Conservation (phyloP, 2,113 vertebrate genomes). For the Dasyurus viverrinus region DNA sequence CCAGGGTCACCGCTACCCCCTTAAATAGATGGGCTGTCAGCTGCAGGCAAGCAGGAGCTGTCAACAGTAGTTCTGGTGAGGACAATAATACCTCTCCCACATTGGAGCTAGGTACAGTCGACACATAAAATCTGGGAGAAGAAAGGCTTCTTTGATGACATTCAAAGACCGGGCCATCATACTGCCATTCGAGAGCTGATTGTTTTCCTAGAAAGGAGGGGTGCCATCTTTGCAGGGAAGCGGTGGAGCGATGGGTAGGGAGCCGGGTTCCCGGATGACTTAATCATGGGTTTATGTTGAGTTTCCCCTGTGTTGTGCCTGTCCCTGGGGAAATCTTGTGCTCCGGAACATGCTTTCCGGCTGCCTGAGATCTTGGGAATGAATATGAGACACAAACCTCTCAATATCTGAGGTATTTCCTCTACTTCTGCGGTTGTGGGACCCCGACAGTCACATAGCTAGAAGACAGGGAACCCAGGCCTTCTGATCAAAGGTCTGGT, state of each 20-base stretch:
- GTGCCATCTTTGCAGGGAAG: neutral
- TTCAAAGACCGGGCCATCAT: neutral
- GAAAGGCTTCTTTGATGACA: neutral
- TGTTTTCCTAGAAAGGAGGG: neutral
- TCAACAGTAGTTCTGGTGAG: neutral
- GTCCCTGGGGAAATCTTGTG: neutral
- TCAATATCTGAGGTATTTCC: neutral
- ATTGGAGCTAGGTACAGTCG: neutral
- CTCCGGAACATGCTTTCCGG: neutral
- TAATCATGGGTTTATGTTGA: neutral
- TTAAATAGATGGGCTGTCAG: neutral
- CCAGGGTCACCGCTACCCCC: neutral
- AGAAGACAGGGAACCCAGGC: neutral
- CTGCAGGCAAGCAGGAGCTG: neutral
- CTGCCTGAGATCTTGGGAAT: neutral
- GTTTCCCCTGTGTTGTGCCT: neutral
- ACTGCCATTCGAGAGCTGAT: neutral
- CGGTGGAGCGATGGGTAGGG: neutral
- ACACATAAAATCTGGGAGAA: neutral
- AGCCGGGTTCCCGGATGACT: neutral
- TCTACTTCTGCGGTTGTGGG: neutral
- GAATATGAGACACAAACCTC: neutral
- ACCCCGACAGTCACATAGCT: neutral
- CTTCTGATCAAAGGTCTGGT: neutral
- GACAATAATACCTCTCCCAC: neutral